Base-by-base conservation (phyloP, 1,140 invertebrate species). In the Drosophila sp. region DNA sequence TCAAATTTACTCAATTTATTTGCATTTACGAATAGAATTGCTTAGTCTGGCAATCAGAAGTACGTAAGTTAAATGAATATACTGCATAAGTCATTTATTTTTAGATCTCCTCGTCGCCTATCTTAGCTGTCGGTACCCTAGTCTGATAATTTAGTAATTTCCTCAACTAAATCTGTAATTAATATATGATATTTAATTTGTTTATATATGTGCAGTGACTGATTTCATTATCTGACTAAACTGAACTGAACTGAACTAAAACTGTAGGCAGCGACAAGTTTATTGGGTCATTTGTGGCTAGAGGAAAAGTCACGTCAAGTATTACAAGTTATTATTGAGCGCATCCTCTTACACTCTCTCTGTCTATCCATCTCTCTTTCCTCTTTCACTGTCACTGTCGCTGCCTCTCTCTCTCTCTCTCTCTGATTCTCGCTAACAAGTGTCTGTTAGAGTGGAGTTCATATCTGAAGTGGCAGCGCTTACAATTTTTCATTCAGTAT, bases 381-480 rank as follows among this genome's bases (percentile, higher is more conserved):
- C 21, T 29, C 45, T n/a, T n/a, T n/a, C n/a, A n/a, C n/a, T n/a
- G n/a, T n/a, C n/a, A n/a, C n/a, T n/a, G n/a, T n/a, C n/a, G n/a
- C n/a, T n/a, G n/a, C n/a, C n/a, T 13, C 9, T 48, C 45, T 50
- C 48, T 32, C 27, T 50, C 48, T 50, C 27, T 16, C 6, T 18
- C 38, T 21, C 45, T 48, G 21, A 29, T 36, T 48, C 64, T 46
- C 48, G 14, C 32, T 50, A 66, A 66, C 64, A 66, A 66, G 64
- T 66, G 54, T 48, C 58, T 48, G 61, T 21, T 70, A 13, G 43
- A 34, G 48, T 48, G 32, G 18, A 13, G 34, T 25, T 40, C 53
- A 48, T 51, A 69, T 61, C 65, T 72, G 53, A 51, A 72, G 62
- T 58, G 61, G 51, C 16, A 32, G 67, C 41, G 56, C 63, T 54